These are phyloP conservation scores for Metacarcinus magister DNA, from an alignment of 2,888 invertebrate species.

Conservation along the genomic window DNA sequence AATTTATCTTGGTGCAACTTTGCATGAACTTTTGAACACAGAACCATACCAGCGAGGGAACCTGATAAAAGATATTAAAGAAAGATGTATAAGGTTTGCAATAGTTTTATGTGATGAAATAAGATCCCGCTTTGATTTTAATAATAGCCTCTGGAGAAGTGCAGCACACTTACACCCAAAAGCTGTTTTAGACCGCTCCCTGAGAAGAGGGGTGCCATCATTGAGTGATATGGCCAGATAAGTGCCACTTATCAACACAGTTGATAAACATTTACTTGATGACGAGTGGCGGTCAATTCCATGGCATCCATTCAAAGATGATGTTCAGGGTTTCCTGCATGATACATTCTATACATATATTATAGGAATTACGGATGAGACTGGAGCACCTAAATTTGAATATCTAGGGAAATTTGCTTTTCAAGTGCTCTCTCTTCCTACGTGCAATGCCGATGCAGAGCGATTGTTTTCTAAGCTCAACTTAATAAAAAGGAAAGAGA, in stretches of 20 bases:
- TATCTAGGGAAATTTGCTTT: conserved; percentile 54
- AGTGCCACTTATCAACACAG: conserved; percentile 18
- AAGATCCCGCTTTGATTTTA: neutral
- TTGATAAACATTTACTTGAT: conserved; percentile 52
- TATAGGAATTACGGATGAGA: neutral
- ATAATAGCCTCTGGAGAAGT: neutral
- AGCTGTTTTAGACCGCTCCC: conserved; percentile 23
- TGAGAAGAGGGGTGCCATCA: neutral
- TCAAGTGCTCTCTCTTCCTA: conserved; percentile 54
- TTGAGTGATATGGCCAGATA: neutral
- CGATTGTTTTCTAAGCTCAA: conserved; percentile 54
- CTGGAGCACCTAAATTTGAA: neutral
- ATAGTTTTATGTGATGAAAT: neutral
- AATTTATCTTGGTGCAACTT: neutral
- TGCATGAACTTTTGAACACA: neutral
- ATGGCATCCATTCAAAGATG: neutral
- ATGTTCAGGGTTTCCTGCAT: neutral
- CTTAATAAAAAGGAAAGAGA: conserved; percentile 56
- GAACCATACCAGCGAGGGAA: neutral
- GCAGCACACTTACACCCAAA: conserved; percentile 34
- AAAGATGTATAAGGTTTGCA: neutral
- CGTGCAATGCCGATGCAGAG: conserved; percentile 61
- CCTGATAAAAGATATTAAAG: neutral
- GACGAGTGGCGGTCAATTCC: neutral
- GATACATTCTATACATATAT: conserved; percentile 53